Percentiles rank a stretch among this genome's conserved stretches.
These are phyloP conservation scores for Carassius carassius DNA, from an alignment of 2,113 vertebrate genomes.

Conservation along the genomic window DNA sequence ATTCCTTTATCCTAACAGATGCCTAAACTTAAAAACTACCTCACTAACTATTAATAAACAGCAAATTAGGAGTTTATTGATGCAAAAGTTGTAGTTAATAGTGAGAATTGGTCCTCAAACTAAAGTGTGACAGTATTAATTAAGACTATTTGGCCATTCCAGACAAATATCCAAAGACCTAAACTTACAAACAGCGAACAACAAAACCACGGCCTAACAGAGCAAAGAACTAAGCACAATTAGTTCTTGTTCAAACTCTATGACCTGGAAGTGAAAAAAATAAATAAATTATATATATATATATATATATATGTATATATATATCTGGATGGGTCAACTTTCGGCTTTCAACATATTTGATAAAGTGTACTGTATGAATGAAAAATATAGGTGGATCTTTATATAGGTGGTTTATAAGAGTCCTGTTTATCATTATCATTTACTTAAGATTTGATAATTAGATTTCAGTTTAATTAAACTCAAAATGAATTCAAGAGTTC, in stretches of 20 bases:
- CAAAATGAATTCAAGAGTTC: not conserved
- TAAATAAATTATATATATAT: too few relatives aligned
- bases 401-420: not conserved
- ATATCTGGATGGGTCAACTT: not conserved
- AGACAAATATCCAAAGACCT: not conserved
- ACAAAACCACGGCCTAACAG: not conserved
- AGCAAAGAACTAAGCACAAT: not conserved
- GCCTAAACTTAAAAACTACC: too few relatives aligned
- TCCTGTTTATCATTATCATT: not conserved
- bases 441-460: not conserved
- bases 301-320: too few relatives aligned
- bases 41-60: not conserved
- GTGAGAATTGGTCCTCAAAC: too few relatives aligned
- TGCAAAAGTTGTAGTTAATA: too few relatives aligned
- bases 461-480: not conserved
- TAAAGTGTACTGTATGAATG: not conserved
- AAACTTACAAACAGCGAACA: not conserved
- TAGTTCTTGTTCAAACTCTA: not conserved
- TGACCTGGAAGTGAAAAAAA: not conserved
- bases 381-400: not conserved
- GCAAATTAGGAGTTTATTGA: not conserved
- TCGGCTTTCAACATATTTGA: not conserved
- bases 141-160: not conserved
- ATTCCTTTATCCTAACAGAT: too few relatives aligned
- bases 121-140: too few relatives aligned